These are phyloP conservation scores for Pogonophryne albipinna DNA, from an alignment of 2,797 vertebrate genomes.

Conservation along the genomic window DNA sequence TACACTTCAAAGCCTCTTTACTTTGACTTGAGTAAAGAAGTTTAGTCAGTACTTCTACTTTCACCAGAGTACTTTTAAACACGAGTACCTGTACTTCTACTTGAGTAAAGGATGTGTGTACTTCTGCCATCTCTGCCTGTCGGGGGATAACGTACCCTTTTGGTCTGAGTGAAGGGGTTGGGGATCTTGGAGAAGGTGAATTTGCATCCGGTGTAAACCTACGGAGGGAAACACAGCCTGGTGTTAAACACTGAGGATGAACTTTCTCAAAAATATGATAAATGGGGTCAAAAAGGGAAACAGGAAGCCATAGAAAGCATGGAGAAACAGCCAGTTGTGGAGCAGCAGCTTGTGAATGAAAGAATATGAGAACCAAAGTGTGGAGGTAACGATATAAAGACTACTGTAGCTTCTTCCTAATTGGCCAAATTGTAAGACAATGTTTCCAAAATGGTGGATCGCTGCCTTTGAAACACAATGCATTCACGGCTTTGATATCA, in stretches of 20 bases:
- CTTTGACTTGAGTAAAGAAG: too few relatives aligned
- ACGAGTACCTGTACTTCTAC: too few relatives aligned
- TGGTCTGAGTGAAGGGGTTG: constrained; percentile 92
- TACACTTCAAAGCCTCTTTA: too few relatives aligned
- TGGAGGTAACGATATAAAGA: neutral
- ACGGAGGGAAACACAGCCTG: neutral
- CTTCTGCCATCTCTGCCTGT: too few relatives aligned
- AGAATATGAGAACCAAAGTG: neutral
- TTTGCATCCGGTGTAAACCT: constrained; percentile 97
- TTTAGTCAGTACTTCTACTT: too few relatives aligned
- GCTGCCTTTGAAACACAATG: neutral
- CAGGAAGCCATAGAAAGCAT: too few relatives aligned
- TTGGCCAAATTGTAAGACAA: neutral
- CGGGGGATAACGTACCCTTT: constrained; percentile 86
- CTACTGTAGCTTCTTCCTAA: neutral
- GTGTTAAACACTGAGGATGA: neutral
- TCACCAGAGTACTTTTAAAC: too few relatives aligned
- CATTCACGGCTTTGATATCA: constrained; percentile 16
- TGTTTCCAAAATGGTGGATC: neutral
- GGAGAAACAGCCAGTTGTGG: too few relatives aligned
- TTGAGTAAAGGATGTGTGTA: too few relatives aligned
- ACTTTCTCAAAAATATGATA: too few relatives aligned
- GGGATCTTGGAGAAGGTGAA: constrained; percentile 97
- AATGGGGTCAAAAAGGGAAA: too few relatives aligned
- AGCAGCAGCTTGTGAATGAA: neutral